These are phyloP conservation scores for Myotis findleyi DNA, from an alignment of 2,797 vertebrate genomes.

Conservation along the genomic window DNA sequence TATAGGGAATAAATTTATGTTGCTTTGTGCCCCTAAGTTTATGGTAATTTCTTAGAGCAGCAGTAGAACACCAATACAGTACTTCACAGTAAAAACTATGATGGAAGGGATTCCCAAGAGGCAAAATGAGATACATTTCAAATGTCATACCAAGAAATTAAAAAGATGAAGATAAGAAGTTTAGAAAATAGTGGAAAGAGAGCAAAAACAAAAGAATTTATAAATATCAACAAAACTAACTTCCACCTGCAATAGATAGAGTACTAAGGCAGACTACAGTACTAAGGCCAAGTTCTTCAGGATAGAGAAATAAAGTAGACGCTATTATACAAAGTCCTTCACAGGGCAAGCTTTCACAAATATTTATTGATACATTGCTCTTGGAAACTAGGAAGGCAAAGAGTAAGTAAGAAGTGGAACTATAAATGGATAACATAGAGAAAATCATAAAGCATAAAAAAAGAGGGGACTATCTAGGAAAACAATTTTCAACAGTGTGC, in stretches of 20 bases:
- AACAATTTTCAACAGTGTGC: not conserved
- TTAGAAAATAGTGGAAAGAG: not conserved
- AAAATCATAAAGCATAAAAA: slow-evolving; percentile 6
- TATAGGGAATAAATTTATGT: not conserved
- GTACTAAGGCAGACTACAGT: not conserved
- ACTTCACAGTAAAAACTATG: not conserved
- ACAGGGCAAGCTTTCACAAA: not conserved
- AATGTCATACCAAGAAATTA: not conserved
- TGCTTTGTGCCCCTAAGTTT: not conserved
- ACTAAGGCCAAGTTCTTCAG: not conserved
- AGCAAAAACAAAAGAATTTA: slow-evolving; percentile 13
- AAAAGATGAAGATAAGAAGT: not conserved
- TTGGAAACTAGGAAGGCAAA: not conserved
- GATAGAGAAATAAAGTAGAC: not conserved
- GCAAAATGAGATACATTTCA: not conserved
- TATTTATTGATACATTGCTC: not conserved
- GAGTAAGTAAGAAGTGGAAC: slow-evolving; percentile 17
- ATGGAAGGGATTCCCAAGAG: not conserved
- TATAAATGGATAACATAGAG: not conserved
- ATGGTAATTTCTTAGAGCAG: not conserved
- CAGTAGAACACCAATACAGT: not conserved
- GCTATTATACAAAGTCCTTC: not conserved
- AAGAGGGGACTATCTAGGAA: not conserved
- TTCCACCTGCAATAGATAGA: not conserved
- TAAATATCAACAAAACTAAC: slow-evolving; percentile 14